Base-by-base conservation (phyloP, 2,113 vertebrate genomes). In the Pelobates fuscus region DNA sequence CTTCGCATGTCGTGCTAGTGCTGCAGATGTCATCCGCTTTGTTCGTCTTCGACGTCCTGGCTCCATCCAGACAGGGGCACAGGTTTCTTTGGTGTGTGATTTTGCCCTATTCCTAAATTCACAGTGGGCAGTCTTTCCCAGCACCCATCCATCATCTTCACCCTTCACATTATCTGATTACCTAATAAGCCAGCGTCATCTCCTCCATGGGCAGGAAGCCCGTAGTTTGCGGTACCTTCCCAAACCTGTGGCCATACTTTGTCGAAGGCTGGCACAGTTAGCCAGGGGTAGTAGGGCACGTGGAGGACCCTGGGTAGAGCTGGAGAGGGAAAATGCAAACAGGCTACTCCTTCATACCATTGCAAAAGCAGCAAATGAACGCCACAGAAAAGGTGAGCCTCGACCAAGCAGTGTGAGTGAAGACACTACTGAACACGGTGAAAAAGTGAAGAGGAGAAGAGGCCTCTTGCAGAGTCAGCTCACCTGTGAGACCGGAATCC, bases 151-250 rank as follows among this genome's bases (percentile, higher is more conserved):
- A 75, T 78, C 82, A 6, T 84, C 88, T 1, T 84, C 88, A 27
- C 78, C 81, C 21, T 90, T 93, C 80, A 91, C 86, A 55, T 83
- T 94, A 67, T 81, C 82, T 70, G 89, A 91, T 76, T 88, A 92
- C 73, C 82, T 93, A 3, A 85, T 84, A 67, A 81, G 86, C 60
- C 91, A 93, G 81, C 82, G 78, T 0, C 71, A 92, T 4, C 83
- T 93, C 54, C 86, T 93, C 69, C 92, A 93, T 8, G 92, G 92
- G 8, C 86, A 87, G 54, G 92, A 94, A 80, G 89, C 89, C 0
- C 90, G 88, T 58, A 78, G 44, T 26, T 89, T 93, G 62, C 83
- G 83, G 52, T 60, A 91, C 20, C 86, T 89, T 26, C 92, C 92
- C 17, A 94, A 94, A 83, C 88, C 92, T 46, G 78, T 94, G 41